These are phyloP conservation scores for Macropodus opercularis DNA, from an alignment of 2,797 vertebrate species.

Conservation along the genomic window DNA sequence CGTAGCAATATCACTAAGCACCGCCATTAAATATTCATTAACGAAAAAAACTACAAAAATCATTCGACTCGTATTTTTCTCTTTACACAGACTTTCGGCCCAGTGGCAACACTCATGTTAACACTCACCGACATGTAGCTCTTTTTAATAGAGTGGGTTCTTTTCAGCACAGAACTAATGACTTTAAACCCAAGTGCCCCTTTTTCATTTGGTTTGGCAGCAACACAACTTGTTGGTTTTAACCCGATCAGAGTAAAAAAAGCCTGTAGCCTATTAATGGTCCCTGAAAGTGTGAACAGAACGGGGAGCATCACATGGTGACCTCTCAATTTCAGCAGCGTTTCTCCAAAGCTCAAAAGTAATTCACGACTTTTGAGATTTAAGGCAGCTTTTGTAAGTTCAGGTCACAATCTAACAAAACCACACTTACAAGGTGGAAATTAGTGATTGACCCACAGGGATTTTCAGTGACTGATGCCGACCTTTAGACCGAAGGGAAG, in stretches of 20 bases:
- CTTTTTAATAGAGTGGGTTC: neutral
- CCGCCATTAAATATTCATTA: slow-evolving; percentile 21
- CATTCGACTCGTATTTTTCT: neutral
- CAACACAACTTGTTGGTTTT: neutral
- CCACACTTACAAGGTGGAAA: neutral
- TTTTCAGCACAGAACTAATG: slow-evolving; percentile 3
- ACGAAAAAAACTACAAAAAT: slow-evolving; percentile 8
- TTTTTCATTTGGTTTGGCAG: neutral
- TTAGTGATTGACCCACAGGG: no score
- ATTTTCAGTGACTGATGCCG: no score
- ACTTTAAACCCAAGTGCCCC: neutral
- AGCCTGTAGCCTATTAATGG: neutral
- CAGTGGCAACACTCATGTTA: neutral
- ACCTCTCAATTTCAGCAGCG: neutral
- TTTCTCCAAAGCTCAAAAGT: neutral
- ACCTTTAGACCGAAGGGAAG: no score
- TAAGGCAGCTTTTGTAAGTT: neutral
- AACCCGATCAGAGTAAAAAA: slow-evolving; percentile 5
- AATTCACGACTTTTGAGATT: no score
- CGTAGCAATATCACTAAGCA: neutral
- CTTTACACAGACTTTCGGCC: neutral
- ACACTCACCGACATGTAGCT: neutral
- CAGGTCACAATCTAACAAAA: slow-evolving; percentile 1
- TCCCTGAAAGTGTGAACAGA: neutral
- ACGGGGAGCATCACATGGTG: neutral